Evolutionary conservation across 1,140 invertebrate genomes (phyloP).

Genomic region (Tetramorium alpestre): DNA sequence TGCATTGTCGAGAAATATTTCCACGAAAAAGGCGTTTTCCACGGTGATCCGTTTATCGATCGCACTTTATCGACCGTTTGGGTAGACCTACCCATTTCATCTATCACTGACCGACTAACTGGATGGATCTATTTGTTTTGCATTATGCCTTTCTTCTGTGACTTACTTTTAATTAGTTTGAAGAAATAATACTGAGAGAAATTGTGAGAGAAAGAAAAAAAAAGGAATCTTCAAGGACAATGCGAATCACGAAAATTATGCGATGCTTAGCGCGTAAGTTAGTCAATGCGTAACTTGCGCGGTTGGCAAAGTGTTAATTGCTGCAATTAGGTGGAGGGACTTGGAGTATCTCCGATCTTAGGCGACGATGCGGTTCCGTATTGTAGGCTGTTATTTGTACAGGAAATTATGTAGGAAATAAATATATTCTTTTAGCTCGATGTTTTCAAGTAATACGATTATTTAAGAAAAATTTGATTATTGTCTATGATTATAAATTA

Average conservation of each 20-base stretch:
- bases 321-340: constrained; percentile 12
- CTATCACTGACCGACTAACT: too few relatives aligned
- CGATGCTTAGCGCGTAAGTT: background rate
- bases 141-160: background rate
- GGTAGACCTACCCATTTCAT: background rate
- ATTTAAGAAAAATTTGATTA: background rate
- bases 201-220: background rate
- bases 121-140: background rate
- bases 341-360: background rate
- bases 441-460: background rate
- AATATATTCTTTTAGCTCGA: background rate
- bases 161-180: background rate
- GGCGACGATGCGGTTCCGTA: background rate
- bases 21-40: background rate
- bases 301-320: constrained; percentile 9
- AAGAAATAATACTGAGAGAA: background rate
- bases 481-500: background rate
- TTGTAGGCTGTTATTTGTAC: background rate
- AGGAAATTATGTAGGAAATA: background rate
- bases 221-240: background rate
- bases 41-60: background rate
- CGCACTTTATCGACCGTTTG: background rate
- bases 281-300: background rate
- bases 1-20: background rate
- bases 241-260: background rate